phyloP scores from a whole-genome alignment of 2,113 vertebrate genomes.

The Melospiza melodia region DNA sequence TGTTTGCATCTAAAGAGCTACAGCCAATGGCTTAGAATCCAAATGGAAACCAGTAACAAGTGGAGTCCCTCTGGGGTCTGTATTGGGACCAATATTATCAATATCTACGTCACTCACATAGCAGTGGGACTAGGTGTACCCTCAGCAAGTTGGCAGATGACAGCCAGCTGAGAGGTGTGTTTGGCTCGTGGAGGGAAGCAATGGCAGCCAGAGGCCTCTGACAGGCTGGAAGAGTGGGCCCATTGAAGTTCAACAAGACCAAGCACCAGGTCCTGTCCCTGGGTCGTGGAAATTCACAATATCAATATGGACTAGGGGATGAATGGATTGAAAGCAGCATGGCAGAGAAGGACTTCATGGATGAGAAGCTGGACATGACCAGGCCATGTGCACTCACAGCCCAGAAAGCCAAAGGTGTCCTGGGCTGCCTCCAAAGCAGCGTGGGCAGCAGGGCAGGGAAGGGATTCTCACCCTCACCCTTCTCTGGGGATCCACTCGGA shows the following conservation, averaged over 20 bases:
- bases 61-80: background rate
- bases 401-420: fast-evolving
- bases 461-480: background rate
- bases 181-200: background rate
- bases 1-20: background rate
- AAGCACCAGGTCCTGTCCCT: background rate
- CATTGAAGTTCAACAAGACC: background rate
- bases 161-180: fast-evolving
- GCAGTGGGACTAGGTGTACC: background rate
- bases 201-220: background rate
- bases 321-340: background rate
- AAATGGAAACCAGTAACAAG: background rate
- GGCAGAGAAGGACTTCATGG: background rate
- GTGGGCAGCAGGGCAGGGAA: fast-evolving
- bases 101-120: fast-evolving
- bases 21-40: background rate
- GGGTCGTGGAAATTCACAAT: background rate
- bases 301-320: background rate
- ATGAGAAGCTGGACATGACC: background rate
- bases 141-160: background rate
- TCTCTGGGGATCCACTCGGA: background rate
- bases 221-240: background rate
- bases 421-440: background rate
- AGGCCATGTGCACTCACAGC: fast-evolving
- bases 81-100: background rate